Conservation (phyloP, 2,797 vertebrate genomes). For the Lophotriccus pileatus region DNA sequence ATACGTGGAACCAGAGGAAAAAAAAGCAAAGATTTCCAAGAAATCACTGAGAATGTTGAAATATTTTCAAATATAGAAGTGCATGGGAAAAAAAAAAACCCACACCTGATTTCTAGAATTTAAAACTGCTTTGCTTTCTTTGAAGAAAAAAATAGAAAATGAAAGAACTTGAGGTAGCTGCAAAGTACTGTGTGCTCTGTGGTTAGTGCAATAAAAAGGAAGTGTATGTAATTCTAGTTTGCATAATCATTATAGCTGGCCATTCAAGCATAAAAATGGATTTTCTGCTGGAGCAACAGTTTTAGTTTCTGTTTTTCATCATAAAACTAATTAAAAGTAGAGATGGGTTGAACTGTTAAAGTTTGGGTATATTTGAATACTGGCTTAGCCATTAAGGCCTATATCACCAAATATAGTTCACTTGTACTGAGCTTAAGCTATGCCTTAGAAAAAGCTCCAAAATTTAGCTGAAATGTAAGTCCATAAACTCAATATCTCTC, state of each 20-base stretch:
- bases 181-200: background rate
- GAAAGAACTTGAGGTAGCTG: background rate
- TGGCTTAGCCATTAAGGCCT: background rate
- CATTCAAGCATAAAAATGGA: constrained; percentile 61
- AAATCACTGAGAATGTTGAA: background rate
- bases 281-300: constrained; percentile 56
- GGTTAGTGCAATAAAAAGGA: constrained; percentile 34
- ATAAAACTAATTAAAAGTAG: constrained; percentile 64
- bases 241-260: constrained; percentile 46
- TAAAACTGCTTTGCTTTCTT: background rate
- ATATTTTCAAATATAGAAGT: background rate
- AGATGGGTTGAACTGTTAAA: background rate
- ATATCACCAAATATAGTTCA: background rate
- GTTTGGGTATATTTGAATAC: background rate
- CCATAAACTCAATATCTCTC: background rate
- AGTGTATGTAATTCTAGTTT: constrained; percentile 27
- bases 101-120: background rate
- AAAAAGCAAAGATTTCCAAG: background rate
- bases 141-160: background rate
- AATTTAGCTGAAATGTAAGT: background rate
- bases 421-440: background rate
- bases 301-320: constrained; percentile 59
- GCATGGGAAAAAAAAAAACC: fast-evolving
- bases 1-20: background rate
- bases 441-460: background rate